These are phyloP conservation scores for Epinotia nisella DNA, from an alignment of 2,888 invertebrate genomes.

Conservation along the genomic window DNA sequence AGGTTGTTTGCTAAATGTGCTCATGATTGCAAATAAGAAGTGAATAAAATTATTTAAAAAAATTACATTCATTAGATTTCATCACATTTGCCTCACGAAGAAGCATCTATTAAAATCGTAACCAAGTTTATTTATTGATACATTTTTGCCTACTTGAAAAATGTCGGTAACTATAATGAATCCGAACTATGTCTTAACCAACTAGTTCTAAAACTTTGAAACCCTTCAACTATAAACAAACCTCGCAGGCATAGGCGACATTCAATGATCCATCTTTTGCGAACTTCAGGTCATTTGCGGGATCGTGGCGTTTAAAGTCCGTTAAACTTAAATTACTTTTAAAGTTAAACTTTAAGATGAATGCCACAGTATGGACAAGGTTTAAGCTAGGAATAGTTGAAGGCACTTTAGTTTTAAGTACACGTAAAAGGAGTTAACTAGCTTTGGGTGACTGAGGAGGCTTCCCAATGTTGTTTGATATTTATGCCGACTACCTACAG, in stretches of 20 bases:
- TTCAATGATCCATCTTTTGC: constrained; percentile 56
- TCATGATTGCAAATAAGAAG: no score
- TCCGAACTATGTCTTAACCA: background rate
- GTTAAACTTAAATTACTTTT: constrained; percentile 65
- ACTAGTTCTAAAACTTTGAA: background rate
- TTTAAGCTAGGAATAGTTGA: constrained; percentile 39
- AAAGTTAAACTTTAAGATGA: constrained; percentile 51
- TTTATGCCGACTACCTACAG: background rate
- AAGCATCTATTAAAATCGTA: no score
- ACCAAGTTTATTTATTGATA: no score
- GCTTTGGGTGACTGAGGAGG: constrained; percentile 16
- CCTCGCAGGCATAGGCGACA: constrained; percentile 47
- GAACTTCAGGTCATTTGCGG: constrained; percentile 58
- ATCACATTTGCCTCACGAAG: no score
- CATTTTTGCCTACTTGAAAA: no score
- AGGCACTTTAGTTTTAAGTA: constrained; percentile 32
- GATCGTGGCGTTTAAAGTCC: constrained; percentile 52
- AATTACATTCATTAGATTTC: no score
- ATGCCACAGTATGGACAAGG: constrained; percentile 39
- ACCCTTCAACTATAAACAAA: constrained; percentile 27
- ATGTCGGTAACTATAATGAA: no score
- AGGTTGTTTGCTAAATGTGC: no score
- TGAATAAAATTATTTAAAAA: no score
- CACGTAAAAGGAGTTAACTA: constrained; percentile 32
- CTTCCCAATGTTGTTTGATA: constrained; percentile 5